These are phyloP conservation scores for Ptychoptera contaminata DNA, from an alignment of 2,888 invertebrate species.

Conservation along the genomic window DNA sequence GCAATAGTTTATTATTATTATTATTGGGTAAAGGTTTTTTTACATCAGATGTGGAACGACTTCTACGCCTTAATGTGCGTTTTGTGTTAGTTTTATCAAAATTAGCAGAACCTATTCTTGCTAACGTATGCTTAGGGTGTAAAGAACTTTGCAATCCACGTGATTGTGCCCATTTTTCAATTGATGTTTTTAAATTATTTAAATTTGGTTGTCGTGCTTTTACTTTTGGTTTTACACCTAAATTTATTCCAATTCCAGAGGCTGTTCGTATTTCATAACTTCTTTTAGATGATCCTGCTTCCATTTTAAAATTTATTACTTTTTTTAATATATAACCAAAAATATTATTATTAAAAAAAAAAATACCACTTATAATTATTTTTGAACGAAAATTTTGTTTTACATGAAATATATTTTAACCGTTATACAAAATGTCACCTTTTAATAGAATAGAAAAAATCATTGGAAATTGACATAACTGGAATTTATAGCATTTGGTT, in stretches of 20 bases:
- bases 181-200: constrained; percentile 1
- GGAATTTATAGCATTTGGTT: too few species aligned
- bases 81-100: constrained; percentile 1
- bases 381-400: too few species aligned
- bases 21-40: too few species aligned
- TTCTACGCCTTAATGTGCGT: constrained; percentile 14
- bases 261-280: not conserved
- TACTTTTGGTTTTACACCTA: not conserved
- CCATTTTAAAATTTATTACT: constrained; percentile 23
- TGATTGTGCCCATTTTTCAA: constrained; percentile 11
- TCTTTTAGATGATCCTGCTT: constrained; percentile 34
- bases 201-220: not conserved
- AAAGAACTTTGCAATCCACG: constrained; percentile 12
- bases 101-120: constrained; percentile 18
- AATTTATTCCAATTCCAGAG: not conserved
- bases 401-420: too few species aligned
- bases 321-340: too few species aligned
- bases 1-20: constrained; percentile 11
- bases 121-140: not conserved
- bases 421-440: too few species aligned
- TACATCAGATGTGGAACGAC: too few species aligned
- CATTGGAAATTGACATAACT: too few species aligned
- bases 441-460: too few species aligned
- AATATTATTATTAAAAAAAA: too few species aligned
- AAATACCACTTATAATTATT: too few species aligned